Base-by-base conservation (phyloP, 1,140 invertebrate genomes). In the Notospermus geniculatus region DNA sequence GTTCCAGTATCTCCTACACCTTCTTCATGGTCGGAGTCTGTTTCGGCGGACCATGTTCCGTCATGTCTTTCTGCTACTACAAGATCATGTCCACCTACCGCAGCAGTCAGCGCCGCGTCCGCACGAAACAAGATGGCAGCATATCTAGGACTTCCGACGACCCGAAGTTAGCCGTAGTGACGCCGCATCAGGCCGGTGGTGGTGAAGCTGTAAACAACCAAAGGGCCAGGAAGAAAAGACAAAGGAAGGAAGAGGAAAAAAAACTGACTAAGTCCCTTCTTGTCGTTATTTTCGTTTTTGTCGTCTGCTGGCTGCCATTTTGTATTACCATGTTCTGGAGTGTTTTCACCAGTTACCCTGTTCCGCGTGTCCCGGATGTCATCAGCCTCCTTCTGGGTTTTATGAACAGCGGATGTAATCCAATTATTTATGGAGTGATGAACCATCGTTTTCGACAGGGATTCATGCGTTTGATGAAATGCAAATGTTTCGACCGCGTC, bases 311-410 rank as follows among this genome's bases (percentile, higher is more conserved):
- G 75, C 52, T 75, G 1, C 73, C 75, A 11, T 77, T 73, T 60
- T 77, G 75, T 63, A 60, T 77, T 11, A 71, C 72, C 32, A 77
- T 77, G 75, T 65, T 77, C 32, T 30, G 73, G 27, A 66, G 67
- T 11, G 67, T 77, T 29, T 74, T 69, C 53, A 53, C 50, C 17
- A 27, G 19, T 7, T 36, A 55, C 1, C 17, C 19, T 9, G 65
- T 69, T 2, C 57, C 65, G 0, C 58, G 65, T 11, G 53, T 54
- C 0, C 65, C 68, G n/a, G 69, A 77, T 59, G 70, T 77, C 64
- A 69, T 67, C 50, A 71, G 73, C 0, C 59, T 75, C n/a, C 25
- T 75, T 7, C 68, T 75, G 41, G 75, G 75, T 4, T 77, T 74
- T 52, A 63, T 69, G 41, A 77, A 75, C 63, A 75, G 73, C 54